These are phyloP conservation scores for Platalea minor DNA, from an alignment of 2,797 vertebrate genomes.

Conservation along the genomic window DNA sequence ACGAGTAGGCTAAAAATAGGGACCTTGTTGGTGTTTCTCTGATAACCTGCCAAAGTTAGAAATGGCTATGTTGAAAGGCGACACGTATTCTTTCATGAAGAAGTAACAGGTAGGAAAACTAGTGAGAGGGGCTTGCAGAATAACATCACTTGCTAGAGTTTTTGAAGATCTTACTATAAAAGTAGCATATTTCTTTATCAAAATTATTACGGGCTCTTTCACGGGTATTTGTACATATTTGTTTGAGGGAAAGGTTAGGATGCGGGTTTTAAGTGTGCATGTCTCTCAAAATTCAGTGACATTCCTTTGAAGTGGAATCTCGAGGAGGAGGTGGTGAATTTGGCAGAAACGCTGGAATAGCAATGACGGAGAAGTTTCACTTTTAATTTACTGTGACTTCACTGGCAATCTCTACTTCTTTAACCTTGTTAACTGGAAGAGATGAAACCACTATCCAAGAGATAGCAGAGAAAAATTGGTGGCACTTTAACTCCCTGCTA, in stretches of 20 bases:
- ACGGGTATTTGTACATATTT: neutral
- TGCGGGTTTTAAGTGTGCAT: neutral
- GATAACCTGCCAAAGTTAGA: neutral
- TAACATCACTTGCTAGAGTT: neutral
- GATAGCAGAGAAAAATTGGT: neutral
- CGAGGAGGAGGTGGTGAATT: neutral
- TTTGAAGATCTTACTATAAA: neutral
- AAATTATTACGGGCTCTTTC: neutral
- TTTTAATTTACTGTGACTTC: slow-evolving; percentile 19
- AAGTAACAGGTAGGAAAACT: neutral
- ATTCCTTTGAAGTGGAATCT: neutral
- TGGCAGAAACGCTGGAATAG: neutral
- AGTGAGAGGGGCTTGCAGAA: neutral
- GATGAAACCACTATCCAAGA: neutral
- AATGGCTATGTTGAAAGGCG: neutral
- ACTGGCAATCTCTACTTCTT: neutral
- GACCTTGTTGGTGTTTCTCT: neutral
- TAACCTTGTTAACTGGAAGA: slow-evolving; percentile 24
- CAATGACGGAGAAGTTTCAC: neutral
- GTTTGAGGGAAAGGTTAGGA: neutral
- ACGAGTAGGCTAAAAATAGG: neutral
- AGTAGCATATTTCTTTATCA: neutral
- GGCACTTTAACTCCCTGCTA: neutral
- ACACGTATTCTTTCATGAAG: neutral
- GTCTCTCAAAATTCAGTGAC: neutral